Percentiles rank a stretch among this genome's conserved stretches.
phyloP scores from a whole-genome alignment of 1,140 invertebrate genomes.

The Apis florea region DNA sequence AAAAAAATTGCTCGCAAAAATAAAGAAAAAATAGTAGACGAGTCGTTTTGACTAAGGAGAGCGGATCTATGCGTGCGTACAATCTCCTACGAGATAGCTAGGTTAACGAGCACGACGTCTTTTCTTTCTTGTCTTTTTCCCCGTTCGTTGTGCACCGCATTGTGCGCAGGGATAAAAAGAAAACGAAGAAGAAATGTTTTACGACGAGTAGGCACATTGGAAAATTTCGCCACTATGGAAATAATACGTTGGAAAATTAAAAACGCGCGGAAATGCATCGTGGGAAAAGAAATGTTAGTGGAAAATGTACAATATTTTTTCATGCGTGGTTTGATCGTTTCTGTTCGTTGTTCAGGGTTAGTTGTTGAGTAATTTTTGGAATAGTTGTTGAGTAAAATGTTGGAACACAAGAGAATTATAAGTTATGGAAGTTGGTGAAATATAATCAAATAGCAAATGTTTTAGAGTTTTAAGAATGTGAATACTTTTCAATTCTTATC shows the following conservation, averaged over 20 bases:
- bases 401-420: too few relatives aligned
- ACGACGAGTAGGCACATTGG: background rate
- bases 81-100: conserved; percentile 4
- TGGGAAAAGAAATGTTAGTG: background rate
- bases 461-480: too few relatives aligned
- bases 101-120: conserved; percentile 43
- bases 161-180: background rate
- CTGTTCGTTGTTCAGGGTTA: background rate
- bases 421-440: too few relatives aligned
- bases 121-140: conserved; percentile 18
- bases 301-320: background rate
- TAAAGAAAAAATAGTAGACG: too few relatives aligned
- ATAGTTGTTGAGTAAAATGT: too few relatives aligned
- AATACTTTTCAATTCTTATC: too few relatives aligned
- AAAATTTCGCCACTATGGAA: background rate
- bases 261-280: background rate
- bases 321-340: too few relatives aligned
- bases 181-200: background rate
- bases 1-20: too few relatives aligned
- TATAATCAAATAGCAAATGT: too few relatives aligned
- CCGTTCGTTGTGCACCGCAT: background rate
- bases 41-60: too few relatives aligned
- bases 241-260: background rate
- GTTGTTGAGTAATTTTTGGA: too few relatives aligned
- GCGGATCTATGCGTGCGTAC: too few relatives aligned